phyloP scores from a whole-genome alignment of 1,140 invertebrate species.

The Drosophila burlai region DNA sequence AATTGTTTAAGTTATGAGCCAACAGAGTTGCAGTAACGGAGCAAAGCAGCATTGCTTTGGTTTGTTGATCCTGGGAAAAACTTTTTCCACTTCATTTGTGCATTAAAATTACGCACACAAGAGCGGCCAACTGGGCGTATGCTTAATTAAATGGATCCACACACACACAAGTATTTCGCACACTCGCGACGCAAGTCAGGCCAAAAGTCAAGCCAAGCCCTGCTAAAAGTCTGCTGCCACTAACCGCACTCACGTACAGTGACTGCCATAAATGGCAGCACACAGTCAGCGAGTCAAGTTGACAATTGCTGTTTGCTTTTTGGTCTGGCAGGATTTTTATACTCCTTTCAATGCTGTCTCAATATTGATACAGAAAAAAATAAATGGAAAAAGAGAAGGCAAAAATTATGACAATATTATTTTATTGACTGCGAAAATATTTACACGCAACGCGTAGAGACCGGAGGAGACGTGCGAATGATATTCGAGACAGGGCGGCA shows the following conservation, averaged over 20 bases:
- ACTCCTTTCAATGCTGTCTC: constrained; percentile 71
- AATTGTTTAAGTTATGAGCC: constrained; percentile 67
- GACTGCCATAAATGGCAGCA: constrained; percentile 55
- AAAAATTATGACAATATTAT: constrained; percentile 82
- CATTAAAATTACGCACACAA: constrained; percentile 45
- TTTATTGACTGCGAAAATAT: constrained; percentile 83
- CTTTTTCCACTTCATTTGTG: constrained; percentile 72
- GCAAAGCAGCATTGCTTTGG: not conserved
- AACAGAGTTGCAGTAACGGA: constrained; percentile 1
- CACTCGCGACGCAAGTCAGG: constrained; percentile 6
- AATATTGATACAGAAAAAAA: constrained; percentile 66
- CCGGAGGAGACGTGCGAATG: constrained; percentile 39
- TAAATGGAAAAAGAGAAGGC: constrained; percentile 16
- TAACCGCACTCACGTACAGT: constrained; percentile 60
- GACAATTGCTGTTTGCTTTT: constrained; percentile 56
- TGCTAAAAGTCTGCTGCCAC: constrained; percentile 51
- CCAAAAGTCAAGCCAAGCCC: constrained; percentile 42
- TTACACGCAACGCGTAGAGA: constrained; percentile 69
- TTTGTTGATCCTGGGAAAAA: constrained; percentile 42
- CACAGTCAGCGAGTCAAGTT: constrained; percentile 17
- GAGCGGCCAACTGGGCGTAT: constrained; percentile 33
- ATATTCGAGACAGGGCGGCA: constrained; percentile 58
- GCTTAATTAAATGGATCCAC: constrained; percentile 57
- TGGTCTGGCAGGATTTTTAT: constrained; percentile 73
- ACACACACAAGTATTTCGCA: constrained; percentile 22